Base-by-base conservation (phyloP, 2,797 vertebrate species). In the Loris lydekkerianus region DNA sequence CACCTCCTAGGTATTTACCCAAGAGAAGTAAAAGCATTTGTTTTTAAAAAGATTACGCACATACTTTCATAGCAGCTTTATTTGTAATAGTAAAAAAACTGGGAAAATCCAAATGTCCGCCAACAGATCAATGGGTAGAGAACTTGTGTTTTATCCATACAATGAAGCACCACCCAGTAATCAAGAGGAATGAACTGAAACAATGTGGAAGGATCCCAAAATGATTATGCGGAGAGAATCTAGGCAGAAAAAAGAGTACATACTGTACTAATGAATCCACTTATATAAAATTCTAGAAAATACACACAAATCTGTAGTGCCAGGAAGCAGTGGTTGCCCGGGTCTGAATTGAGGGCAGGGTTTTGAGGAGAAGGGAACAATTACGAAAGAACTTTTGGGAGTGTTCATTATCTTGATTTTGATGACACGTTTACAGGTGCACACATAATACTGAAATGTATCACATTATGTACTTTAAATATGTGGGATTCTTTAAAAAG, bases 181-280 rank as follows among this genome's bases (percentile, higher is more conserved):
- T 86, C 21, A 94, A 56, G 86, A 90, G 5, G 17, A 72, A 56
- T 7, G 13, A 60, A 80, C 4, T 89, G 80, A 72, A 34, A 40
- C 17, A 34, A 34, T 11, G 70, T 70, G 27, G 63, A 9, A 53
- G 31, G 53, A 85, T 63, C n/a, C 40, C 53, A 78, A 63, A 85
- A 90, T 90, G 63, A 78, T 85, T 78, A 60, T 49, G 40, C 72
- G 76, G 37, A 84, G 89, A 84, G 61, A 84, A 86, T 58, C 67
- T 43, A 85, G n/a, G n/a, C 40, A 77, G 46, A 94, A 80, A 80
- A 85, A 78, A 82, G 61, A 87, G 27, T 60, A 34, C 27, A 70
- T 61, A 31, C 14, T 43, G 21, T 63, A 73, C 46, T 13, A 49
- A 49, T 86, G 18, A 73, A 63, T 53, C 10, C 53, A 56, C 43